A percentile compares a stretch with the other conserved stretches of the same genome.
Conservation (phyloP, 2,113 vertebrate species). For the Agelaius tricolor region DNA sequence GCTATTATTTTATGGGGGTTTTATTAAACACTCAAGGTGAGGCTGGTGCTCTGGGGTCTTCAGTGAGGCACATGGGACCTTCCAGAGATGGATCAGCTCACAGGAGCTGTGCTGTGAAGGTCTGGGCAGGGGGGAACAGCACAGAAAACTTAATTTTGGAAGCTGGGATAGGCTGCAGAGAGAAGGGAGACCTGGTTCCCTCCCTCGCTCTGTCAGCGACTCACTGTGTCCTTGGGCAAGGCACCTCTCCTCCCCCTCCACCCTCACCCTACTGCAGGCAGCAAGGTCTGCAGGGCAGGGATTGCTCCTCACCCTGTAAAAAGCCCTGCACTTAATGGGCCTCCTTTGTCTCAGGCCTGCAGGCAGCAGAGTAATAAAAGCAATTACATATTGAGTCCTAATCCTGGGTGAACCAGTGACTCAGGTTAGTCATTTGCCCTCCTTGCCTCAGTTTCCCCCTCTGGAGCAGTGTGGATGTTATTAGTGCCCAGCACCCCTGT, state of each 20-base stretch:
- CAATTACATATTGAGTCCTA: slow-evolving; percentile 60
- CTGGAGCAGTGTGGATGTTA: neutral
- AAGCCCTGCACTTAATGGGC: slow-evolving; percentile 1
- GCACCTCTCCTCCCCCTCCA: slow-evolving; percentile 17
- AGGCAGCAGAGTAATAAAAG: slow-evolving; percentile 51
- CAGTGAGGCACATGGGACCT: neutral
- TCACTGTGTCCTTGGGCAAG: slow-evolving; percentile 16
- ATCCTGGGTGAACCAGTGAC: slow-evolving; percentile 46
- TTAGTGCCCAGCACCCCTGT: neutral
- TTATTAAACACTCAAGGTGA: neutral
- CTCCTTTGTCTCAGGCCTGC: slow-evolving; percentile 50
- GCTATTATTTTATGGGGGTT: neutral
- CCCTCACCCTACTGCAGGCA: slow-evolving; percentile 41
- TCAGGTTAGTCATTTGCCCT: slow-evolving; percentile 37
- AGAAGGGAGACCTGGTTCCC: neutral
- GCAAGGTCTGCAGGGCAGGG: slow-evolving; percentile 50
- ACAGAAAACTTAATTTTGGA: neutral
- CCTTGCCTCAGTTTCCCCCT: slow-evolving; percentile 46
- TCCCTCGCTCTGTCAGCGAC: neutral
- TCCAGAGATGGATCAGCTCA: neutral
- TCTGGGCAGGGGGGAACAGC: neutral
- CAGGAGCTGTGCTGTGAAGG: neutral
- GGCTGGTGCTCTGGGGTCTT: neutral
- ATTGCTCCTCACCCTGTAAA: slow-evolving; percentile 20
- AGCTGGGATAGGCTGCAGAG: neutral